phyloP scores from a whole-genome alignment of 2,888 invertebrate species.

The Zygothrica quintamaculata region DNA sequence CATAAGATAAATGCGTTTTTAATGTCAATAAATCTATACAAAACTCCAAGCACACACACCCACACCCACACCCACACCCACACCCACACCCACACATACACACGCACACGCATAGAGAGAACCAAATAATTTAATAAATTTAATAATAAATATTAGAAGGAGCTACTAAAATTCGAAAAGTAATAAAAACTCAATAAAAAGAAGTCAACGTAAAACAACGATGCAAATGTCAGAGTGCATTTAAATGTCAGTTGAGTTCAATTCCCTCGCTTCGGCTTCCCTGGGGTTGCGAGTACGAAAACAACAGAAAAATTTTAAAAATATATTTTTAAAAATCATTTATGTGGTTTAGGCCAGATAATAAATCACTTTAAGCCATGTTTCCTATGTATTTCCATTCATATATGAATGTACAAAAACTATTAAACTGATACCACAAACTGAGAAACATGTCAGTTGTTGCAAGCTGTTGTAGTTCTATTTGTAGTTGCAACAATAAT shows the following conservation, averaged over 20 bases:
- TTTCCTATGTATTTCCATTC: background rate
- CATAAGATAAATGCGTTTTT: constrained; percentile 63
- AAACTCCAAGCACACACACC: background rate
- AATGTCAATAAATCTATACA: constrained; percentile 59
- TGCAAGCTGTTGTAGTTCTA: background rate
- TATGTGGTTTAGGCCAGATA: constrained; percentile 37
- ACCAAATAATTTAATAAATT: constrained; percentile 9
- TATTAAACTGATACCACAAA: background rate
- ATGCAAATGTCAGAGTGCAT: constrained; percentile 21
- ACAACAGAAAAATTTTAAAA: constrained; percentile 35
- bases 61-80: too few relatives aligned
- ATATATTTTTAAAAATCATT: constrained; percentile 37
- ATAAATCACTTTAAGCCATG: constrained; percentile 55
- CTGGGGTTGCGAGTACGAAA: too few relatives aligned
- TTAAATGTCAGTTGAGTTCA: constrained; percentile 40
- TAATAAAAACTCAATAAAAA: too few relatives aligned
- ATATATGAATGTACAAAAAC: background rate
- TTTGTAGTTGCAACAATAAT: constrained; percentile 16
- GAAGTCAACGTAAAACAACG: too few relatives aligned
- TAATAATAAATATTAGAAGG: background rate
- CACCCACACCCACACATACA: too few relatives aligned
- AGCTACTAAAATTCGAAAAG: too few relatives aligned
- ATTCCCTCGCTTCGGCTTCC: background rate
- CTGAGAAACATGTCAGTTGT: constrained; percentile 7
- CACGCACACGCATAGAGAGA: too few relatives aligned